These are phyloP conservation scores for Datnioides undecimradiatus DNA, from an alignment of 2,113 vertebrate species.

Conservation along the genomic window DNA sequence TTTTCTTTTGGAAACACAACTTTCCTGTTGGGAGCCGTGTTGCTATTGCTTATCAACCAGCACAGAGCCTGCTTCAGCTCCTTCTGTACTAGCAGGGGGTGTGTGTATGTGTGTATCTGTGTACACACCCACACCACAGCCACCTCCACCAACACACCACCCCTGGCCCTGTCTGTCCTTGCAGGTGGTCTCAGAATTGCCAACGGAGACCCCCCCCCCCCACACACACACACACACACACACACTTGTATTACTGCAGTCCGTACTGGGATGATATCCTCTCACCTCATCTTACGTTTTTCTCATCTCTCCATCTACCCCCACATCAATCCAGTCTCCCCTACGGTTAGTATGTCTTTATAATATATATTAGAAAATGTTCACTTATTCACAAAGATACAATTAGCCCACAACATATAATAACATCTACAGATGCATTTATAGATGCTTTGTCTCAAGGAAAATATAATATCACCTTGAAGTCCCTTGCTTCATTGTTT, in stretches of 20 bases:
- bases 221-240: not conserved
- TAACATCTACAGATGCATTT: not conserved
- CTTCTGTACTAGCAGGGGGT: constrained; percentile 46
- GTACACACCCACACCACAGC: not conserved
- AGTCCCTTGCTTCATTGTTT: too few species aligned
- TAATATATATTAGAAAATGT: too few species aligned
- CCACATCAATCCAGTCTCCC: not conserved
- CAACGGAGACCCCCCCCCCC: too few species aligned
- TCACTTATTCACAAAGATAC: not conserved
- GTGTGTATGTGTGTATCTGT: constrained; percentile 8
- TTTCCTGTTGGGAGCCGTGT: constrained; percentile 35
- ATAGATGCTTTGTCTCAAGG: not conserved
- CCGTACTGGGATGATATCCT: not conserved
- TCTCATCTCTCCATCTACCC: not conserved
- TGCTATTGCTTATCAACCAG: constrained; percentile 53
- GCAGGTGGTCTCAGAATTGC: constrained; percentile 43
- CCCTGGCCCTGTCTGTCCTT: constrained; percentile 29
- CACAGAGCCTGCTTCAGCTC: constrained; percentile 42
- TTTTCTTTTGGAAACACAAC: constrained; percentile 48
- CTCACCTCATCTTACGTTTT: constrained; percentile 2
- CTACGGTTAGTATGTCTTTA: too few species aligned
- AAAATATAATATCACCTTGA: not conserved
- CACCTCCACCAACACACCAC: constrained; percentile 4
- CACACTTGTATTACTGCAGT: not conserved
- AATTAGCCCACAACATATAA: not conserved